phyloP scores from a whole-genome alignment of 2,888 invertebrate species.

The Caradrina clavipalpis region DNA sequence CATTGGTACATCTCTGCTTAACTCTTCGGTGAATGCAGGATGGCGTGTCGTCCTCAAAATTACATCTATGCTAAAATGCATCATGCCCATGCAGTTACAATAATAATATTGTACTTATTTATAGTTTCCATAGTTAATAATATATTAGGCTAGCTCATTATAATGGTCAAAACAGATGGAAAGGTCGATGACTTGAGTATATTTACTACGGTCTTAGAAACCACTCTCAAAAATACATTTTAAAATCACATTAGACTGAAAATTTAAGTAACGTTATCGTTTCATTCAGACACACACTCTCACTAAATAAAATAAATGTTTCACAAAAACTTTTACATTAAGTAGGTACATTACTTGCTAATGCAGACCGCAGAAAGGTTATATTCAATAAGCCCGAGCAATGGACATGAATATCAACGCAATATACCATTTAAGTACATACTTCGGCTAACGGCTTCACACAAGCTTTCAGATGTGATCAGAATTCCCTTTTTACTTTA shows the following conservation, averaged over 20 bases:
- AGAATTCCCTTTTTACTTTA: not conserved
- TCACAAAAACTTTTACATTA: not conserved
- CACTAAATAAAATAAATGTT: slow-evolving; percentile 22
- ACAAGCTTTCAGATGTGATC: slow-evolving; percentile 6
- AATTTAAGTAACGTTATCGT: not conserved
- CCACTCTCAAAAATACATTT: not conserved
- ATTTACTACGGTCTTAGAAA: not conserved
- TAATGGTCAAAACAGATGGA: not conserved
- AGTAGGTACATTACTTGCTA: slow-evolving; percentile 1
- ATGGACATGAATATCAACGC: slow-evolving; percentile 11
- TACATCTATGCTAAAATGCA: no score
- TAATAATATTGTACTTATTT: no score
- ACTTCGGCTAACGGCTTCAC: not conserved
- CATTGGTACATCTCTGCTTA: no score
- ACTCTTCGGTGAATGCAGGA: no score
- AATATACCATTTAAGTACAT: slow-evolving; percentile 14
- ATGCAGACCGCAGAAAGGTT: not conserved
- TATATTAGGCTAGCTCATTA: no score
- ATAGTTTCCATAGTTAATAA: no score
- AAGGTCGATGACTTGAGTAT: not conserved
- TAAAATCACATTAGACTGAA: no score
- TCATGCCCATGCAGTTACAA: no score
- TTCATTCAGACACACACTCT: not conserved
- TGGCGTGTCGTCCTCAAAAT: no score
- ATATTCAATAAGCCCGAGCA: slow-evolving; percentile 13